Conservation (phyloP, 1,140 invertebrate species). For the Rhyzopertha dominica region DNA sequence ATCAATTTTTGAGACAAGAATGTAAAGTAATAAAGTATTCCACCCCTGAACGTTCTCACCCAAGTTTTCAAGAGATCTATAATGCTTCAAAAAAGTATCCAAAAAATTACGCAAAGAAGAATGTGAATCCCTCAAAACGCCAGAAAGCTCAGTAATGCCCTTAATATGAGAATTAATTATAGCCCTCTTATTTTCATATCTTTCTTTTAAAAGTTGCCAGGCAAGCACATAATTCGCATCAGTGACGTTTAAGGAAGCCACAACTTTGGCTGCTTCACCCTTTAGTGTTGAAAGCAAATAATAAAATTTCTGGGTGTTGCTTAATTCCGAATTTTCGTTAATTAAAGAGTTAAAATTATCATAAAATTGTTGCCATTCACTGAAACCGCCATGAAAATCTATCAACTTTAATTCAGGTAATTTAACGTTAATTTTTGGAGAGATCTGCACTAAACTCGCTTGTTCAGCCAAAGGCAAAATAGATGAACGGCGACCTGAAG, state of each 20-base stretch:
- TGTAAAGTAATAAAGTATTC: constrained; percentile 1
- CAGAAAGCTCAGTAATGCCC: neutral
- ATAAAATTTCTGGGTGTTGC: constrained; percentile 4
- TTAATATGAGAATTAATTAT: constrained; percentile 5
- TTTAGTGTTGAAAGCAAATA: constrained; percentile 1
- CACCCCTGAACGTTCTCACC: neutral
- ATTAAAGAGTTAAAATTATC: too few species aligned
- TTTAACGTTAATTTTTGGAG: too few species aligned
- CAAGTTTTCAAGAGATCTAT: neutral
- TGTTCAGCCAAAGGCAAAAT: too few species aligned
- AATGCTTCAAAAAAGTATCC: neutral
- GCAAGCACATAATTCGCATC: constrained; percentile 3
- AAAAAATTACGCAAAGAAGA: neutral
- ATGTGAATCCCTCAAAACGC: neutral
- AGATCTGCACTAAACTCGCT: too few species aligned
- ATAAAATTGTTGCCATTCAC: too few species aligned
- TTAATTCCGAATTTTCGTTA: too few species aligned
- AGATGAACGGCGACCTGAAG: too few species aligned
- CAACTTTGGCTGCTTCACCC: neutral
- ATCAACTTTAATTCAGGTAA: too few species aligned
- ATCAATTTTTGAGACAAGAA: constrained; percentile 1
- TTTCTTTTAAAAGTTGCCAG: neutral
- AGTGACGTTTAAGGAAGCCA: neutral
- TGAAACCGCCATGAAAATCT: too few species aligned
- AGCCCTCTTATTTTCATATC: constrained; percentile 4